Evolutionary conservation across 2,113 vertebrate species (phyloP).

Genomic region (Rallus limicola): DNA sequence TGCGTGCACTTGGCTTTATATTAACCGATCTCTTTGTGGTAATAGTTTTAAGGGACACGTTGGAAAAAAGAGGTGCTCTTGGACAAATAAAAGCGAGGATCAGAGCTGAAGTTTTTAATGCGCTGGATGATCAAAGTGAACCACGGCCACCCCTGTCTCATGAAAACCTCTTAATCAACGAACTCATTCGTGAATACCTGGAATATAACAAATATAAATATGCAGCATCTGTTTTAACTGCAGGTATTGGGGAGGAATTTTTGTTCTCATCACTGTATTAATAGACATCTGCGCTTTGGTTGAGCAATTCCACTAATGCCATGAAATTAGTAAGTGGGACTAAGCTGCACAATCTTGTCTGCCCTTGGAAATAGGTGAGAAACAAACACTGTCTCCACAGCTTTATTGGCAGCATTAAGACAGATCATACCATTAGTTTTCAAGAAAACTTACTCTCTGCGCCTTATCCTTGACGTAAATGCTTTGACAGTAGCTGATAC

Average conservation of each 20-base stretch:
- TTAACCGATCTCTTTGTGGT: neutral
- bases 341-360: neutral
- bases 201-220: slow-evolving; percentile 93
- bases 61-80: slow-evolving; percentile 89
- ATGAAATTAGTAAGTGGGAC: neutral
- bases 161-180: slow-evolving; percentile 93
- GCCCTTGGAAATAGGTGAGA: neutral
- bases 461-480: neutral
- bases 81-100: slow-evolving; percentile 88
- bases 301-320: neutral
- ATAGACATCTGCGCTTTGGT: neutral
- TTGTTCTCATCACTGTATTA: neutral
- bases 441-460: neutral
- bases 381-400: neutral
- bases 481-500: neutral
- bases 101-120: slow-evolving; percentile 91
- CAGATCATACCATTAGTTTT: neutral
- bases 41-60: slow-evolving; percentile 88
- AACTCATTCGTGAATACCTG: slow-evolving; percentile 94
- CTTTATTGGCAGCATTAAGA: neutral
- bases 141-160: slow-evolving; percentile 82
- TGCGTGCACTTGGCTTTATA: rapidly evolving
- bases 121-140: slow-evolving; percentile 85
- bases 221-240: slow-evolving; percentile 85
- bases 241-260: slow-evolving; percentile 77